These are phyloP conservation scores for Alexandromys fortis DNA, from an alignment of 2,113 vertebrate genomes.

Conservation along the genomic window DNA sequence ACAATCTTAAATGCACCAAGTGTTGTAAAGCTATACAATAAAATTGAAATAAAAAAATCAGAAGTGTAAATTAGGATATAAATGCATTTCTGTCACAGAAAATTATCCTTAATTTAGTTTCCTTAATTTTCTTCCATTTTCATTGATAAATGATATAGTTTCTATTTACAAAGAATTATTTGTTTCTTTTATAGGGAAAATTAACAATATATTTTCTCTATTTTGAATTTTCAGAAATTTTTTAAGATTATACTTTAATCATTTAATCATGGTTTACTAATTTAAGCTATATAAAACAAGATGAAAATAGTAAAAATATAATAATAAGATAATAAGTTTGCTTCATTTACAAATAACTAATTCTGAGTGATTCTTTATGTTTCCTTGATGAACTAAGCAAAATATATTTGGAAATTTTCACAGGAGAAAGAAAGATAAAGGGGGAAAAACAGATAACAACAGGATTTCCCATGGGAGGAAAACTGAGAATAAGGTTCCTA, in stretches of 20 bases:
- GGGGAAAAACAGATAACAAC: slow-evolving; percentile 36
- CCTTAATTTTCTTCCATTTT: neutral
- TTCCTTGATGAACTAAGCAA: slow-evolving; percentile 10
- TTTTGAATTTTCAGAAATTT: slow-evolving; percentile 50
- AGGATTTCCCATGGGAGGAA: neutral
- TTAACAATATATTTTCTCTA: neutral
- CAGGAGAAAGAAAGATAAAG: neutral
- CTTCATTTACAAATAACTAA: slow-evolving; percentile 48
- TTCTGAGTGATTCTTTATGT: slow-evolving; percentile 33
- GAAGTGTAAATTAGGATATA: slow-evolving; percentile 9
- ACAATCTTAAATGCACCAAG: neutral
- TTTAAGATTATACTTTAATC: slow-evolving; percentile 46
- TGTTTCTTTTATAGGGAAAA: neutral
- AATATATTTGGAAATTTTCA: slow-evolving; percentile 3
- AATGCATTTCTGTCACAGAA: neutral
- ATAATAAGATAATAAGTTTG: neutral
- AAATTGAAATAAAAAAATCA: neutral
- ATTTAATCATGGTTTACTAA: slow-evolving; percentile 55
- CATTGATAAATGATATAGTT: neutral
- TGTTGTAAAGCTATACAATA: neutral
- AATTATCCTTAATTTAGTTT: neutral
- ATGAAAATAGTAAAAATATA: slow-evolving; percentile 11
- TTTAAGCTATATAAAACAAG: slow-evolving; percentile 53
- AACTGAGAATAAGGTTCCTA: neutral
- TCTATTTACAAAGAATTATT: neutral